These are phyloP conservation scores for Epinotia demarniana DNA, from an alignment of 2,888 invertebrate species.

Conservation along the genomic window DNA sequence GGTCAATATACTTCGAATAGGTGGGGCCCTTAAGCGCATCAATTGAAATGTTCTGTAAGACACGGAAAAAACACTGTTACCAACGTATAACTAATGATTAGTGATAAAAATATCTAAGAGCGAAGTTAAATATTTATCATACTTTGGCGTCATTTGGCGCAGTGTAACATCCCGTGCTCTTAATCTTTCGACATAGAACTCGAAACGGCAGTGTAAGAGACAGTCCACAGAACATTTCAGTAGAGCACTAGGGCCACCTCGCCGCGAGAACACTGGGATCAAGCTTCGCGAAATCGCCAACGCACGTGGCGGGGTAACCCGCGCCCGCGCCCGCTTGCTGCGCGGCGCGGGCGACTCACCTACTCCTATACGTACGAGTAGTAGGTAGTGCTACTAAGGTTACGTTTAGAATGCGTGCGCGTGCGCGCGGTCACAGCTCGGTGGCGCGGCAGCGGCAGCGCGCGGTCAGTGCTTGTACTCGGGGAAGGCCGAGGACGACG, in stretches of 20 bases:
- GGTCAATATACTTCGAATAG: constrained; percentile 23
- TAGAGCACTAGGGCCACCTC: neutral
- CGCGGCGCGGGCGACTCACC: constrained; percentile 38
- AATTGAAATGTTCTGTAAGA: constrained; percentile 3
- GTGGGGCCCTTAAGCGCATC: neutral
- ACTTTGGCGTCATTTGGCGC: too few species aligned
- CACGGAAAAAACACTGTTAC: neutral
- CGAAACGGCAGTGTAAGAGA: neutral
- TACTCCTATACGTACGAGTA: constrained; percentile 24
- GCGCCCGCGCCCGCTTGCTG: constrained; percentile 52
- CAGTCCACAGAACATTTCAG: neutral
- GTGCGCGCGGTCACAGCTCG: constrained; percentile 51
- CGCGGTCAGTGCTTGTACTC: constrained; percentile 90
- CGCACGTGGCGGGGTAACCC: constrained; percentile 78
- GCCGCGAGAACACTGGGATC: constrained; percentile 16
- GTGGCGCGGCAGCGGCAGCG: constrained; percentile 58
- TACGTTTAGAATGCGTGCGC: constrained; percentile 46
- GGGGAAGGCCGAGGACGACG: constrained; percentile 83
- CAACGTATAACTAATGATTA: too few species aligned
- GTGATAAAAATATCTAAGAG: too few species aligned
- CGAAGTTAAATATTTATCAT: too few species aligned
- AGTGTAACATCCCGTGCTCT: too few species aligned
- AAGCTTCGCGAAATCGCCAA: constrained; percentile 41
- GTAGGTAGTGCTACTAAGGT: neutral
- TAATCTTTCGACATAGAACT: too few species aligned